Base-by-base conservation (phyloP, 2,797 vertebrate species). In the Sebastes taczanowskii region DNA sequence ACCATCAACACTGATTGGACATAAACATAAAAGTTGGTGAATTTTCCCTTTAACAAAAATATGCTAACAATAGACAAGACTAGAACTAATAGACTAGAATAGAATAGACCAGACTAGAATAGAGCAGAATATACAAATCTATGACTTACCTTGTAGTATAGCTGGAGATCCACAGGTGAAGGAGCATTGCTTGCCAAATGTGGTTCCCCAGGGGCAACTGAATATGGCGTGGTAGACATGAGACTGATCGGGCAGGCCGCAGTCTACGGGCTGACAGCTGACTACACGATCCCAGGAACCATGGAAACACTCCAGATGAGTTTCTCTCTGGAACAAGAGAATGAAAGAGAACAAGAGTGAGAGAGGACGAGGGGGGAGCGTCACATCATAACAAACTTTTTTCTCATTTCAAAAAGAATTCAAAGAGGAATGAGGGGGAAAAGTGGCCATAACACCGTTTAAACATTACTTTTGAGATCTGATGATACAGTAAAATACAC, bases 141-240 rank as follows among this genome's bases (percentile, higher is more conserved):
- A 6, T 4, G 3, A 46, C 74, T 86, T 81, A 98, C 99, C 99
- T 97, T 98, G 98, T 63, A 99, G 95, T 80, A 97, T 98, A 74
- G 98, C 97, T 10, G 99, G 99, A 22, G 96, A 88, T 27, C 96
- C 94, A 89, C 99, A 99, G 74, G 97, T 95, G 85, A 99, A 96
- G 13, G 94, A 97, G 72, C 98, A 99, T 38, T 95, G 95, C 91
- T 97, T 97, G 58, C 95, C 94, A 74, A 97, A 97, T 2, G 88
- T 95, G 2, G 98, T 99, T 32, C 98, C 98, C 81, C 89, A 87
- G 0, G 95, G 94, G 82, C 98, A 99, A 66, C 94, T 97, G 90
- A 99, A 99, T 62, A 95, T 89, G 0, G 99, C 98, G 0, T 98
- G 95, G 92, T 96, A 97, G 85, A 99, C 96, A 0, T 97, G 95